Conservation (phyloP, 37 sponge, comb jelly and placozoan genomes). For the Theonella swinhoei region DNA sequence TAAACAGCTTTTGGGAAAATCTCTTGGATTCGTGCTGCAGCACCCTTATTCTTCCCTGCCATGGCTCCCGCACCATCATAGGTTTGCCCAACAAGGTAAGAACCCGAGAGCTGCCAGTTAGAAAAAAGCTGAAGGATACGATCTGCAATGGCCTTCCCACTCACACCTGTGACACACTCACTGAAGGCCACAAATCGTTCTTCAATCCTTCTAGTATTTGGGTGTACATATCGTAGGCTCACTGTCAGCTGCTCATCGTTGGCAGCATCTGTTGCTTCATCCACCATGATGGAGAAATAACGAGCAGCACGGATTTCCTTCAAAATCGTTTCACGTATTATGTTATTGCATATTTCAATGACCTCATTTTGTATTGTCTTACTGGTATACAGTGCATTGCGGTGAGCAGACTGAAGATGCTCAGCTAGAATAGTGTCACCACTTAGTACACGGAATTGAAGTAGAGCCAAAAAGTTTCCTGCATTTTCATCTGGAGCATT, state of each 20-base stretch:
- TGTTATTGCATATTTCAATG: slow-evolving; percentile 17
- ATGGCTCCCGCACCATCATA: slow-evolving; percentile 61
- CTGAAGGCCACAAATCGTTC: slow-evolving; percentile 33
- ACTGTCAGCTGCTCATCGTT: slow-evolving; percentile 33
- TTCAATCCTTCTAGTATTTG: slow-evolving; percentile 16
- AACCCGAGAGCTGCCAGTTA: slow-evolving; percentile 28
- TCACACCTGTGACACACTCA: slow-evolving; percentile 45
- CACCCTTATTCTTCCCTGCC: slow-evolving; percentile 47
- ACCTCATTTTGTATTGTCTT: slow-evolving; percentile 50
- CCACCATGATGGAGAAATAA: slow-evolving; percentile 27
- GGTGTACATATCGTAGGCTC: slow-evolving; percentile 14
- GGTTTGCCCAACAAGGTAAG: slow-evolving; percentile 24
- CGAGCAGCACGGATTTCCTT: slow-evolving; percentile 22
- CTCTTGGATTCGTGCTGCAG: slow-evolving; percentile 32
- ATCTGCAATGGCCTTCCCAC: slow-evolving; percentile 58
- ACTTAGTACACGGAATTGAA: slow-evolving; percentile 28
- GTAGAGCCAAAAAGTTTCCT: slow-evolving; percentile 40
- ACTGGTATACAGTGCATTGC: slow-evolving; percentile 52
- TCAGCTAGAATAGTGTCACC: slow-evolving; percentile 47
- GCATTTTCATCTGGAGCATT: slow-evolving; percentile 18
- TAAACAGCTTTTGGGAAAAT: slow-evolving; percentile 39
- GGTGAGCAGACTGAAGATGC: slow-evolving; percentile 46
- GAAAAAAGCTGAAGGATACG: slow-evolving; percentile 10
- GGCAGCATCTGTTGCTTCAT: slow-evolving; percentile 35
- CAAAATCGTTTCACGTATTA: slow-evolving; percentile 25